Evolutionary conservation across 2,113 vertebrate species (phyloP).

Genomic region (Helogale parvula): DNA sequence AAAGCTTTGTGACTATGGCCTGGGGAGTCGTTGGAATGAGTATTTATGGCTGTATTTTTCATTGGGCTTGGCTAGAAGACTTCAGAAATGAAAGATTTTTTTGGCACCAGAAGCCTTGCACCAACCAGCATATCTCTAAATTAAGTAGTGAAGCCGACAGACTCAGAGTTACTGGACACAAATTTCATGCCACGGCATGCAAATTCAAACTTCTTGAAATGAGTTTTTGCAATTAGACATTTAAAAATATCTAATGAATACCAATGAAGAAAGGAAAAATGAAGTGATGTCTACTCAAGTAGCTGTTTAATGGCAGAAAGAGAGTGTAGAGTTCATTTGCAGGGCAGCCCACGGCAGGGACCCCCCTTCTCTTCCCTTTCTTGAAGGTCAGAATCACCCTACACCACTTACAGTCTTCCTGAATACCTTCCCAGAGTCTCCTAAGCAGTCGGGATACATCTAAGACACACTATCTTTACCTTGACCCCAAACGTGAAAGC

Average conservation of each 20-base stretch:
- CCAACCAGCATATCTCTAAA: conserved; percentile 57
- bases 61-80: conserved; percentile 57
- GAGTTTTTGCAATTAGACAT: conserved; percentile 57
- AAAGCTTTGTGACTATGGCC: conserved; percentile 38
- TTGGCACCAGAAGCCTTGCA: conserved; percentile 60
- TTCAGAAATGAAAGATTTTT: conserved; percentile 75
- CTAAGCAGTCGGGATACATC: background rate
- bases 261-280: conserved; percentile 30
- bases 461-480: background rate
- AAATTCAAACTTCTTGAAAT: conserved; percentile 58
- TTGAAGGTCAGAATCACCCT: conserved; percentile 18
- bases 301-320: background rate
- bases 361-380: background rate
- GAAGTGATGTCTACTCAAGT: background rate
- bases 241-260: conserved; percentile 60
- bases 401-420: background rate
- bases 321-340: background rate
- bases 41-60: conserved; percentile 73
- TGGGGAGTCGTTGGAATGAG: conserved; percentile 65
- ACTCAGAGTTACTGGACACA: conserved; percentile 36
- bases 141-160: conserved; percentile 60
- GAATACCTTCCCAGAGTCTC: background rate
- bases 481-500: background rate
- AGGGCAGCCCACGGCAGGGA: background rate
- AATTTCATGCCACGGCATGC: conserved; percentile 40